Conservation (phyloP, 2,797 vertebrate genomes). For the Phaenicophaeus curvirostris region DNA sequence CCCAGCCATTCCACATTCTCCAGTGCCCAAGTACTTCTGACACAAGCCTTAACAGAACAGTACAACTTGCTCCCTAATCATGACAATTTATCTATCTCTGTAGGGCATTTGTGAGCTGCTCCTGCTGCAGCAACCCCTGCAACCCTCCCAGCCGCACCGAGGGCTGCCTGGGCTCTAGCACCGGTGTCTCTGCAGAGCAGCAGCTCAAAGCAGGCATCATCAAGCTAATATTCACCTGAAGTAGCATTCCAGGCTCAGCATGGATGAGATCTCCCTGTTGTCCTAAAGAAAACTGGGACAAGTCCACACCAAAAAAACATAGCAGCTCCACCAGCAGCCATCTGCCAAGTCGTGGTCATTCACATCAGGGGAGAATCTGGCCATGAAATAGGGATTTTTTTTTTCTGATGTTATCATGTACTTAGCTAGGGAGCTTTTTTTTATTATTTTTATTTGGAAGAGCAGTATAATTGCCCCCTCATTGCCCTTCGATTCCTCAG, state of each 20-base stretch:
- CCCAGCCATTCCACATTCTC: not conserved
- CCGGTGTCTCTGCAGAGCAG: accelerated
- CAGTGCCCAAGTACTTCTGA: not conserved
- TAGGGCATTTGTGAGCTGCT: not conserved
- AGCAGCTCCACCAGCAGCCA: not conserved
- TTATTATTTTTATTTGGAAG: too few species aligned
- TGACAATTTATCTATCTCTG: accelerated
- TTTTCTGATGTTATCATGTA: not conserved
- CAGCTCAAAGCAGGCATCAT: not conserved
- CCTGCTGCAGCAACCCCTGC: accelerated
- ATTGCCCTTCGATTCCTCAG: not conserved
- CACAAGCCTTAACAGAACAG: not conserved
- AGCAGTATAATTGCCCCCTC: not conserved
- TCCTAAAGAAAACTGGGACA: not conserved
- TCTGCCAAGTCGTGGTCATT: not conserved
- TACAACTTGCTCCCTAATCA: not conserved
- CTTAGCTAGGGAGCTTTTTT: not conserved
- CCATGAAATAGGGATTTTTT: not conserved
- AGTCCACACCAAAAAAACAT: not conserved
- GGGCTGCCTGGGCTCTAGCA: not conserved
- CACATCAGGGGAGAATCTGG: not conserved
- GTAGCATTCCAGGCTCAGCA: not conserved
- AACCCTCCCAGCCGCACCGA: too few species aligned
- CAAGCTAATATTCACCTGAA: not conserved
- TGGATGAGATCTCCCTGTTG: not conserved